These are phyloP conservation scores for Blastobasis adustella DNA, from an alignment of 2,888 invertebrate species.

Conservation along the genomic window DNA sequence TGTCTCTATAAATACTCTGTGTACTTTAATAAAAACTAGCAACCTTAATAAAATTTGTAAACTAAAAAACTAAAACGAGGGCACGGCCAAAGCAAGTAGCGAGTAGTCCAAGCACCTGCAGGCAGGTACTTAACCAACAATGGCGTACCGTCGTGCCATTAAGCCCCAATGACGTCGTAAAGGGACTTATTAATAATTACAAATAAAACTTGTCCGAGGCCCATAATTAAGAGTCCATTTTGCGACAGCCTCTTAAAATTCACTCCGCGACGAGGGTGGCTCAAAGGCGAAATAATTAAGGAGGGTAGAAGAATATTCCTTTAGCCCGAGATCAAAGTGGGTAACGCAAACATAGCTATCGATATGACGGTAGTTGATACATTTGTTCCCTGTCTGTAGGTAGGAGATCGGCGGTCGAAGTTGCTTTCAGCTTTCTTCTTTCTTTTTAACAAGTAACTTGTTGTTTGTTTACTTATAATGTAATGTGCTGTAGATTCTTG, in stretches of 20 bases:
- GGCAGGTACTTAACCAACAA: slow-evolving; percentile 7
- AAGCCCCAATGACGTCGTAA: slow-evolving; percentile 8
- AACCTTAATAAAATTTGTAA: too few species aligned
- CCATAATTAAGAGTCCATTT: slow-evolving; percentile 70
- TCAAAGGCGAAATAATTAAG: slow-evolving; percentile 71
- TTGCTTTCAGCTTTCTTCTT: too few species aligned
- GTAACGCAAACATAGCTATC: slow-evolving; percentile 5
- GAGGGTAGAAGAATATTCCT: slow-evolving; percentile 63
- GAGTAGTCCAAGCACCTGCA: not conserved
- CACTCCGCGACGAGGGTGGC: slow-evolving; percentile 52
- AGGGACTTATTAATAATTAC: slow-evolving; percentile 61
- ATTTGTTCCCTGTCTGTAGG: too few species aligned
- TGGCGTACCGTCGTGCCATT: slow-evolving; percentile 3
- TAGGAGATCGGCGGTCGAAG: too few species aligned
- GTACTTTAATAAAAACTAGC: too few species aligned
- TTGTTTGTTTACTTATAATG: too few species aligned
- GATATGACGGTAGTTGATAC: too few species aligned
- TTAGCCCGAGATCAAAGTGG: slow-evolving; percentile 60
- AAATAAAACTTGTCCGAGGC: slow-evolving; percentile 50
- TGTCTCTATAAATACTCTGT: too few species aligned
- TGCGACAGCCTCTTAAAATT: slow-evolving; percentile 69
- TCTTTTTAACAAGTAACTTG: too few species aligned
- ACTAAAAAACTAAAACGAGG: not conserved
- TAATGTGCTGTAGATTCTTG: too few species aligned
- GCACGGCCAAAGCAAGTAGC: not conserved